Percentiles rank a stretch among this genome's conserved stretches.
Evolutionary conservation across 2,888 invertebrate genomes (phyloP).

Genomic region (Strigamia transsilvanica): DNA sequence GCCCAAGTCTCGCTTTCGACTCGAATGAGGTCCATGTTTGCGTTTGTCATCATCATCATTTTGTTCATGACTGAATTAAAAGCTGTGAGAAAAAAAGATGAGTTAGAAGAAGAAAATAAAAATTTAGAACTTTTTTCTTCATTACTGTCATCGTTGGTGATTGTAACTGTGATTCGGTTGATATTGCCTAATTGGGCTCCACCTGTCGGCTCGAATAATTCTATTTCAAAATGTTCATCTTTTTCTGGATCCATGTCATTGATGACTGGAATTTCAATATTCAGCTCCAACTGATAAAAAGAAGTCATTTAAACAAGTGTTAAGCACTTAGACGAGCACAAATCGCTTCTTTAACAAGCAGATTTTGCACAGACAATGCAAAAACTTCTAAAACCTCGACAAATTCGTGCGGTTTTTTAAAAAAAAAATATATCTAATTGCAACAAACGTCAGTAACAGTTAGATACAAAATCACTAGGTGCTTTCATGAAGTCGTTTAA

Average conservation of each 20-base stretch:
- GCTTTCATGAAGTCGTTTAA: too few species aligned
- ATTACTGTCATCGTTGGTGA: conserved; percentile 68
- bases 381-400: too few species aligned
- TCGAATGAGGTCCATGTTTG: conserved; percentile 68
- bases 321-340: too few species aligned
- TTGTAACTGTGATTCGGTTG: conserved; percentile 67
- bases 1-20: conserved; percentile 68
- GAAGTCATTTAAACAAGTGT: too few species aligned
- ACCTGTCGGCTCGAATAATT: conserved; percentile 65
- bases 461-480: too few species aligned
- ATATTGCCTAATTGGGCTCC: conserved; percentile 67
- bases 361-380: too few species aligned
- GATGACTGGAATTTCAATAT: conserved; percentile 68
- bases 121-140: not conserved
- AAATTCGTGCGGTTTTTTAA: too few species aligned
- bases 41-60: conserved; percentile 68
- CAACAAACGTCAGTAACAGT: too few species aligned
- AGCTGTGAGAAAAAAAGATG: conserved; percentile 63
- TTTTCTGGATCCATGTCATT: conserved; percentile 70
- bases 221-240: conserved; percentile 71
- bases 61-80: conserved; percentile 69
- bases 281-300: conserved; percentile 65
- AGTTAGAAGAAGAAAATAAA: not conserved
- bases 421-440: too few species aligned
- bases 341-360: too few species aligned